Conservation (phyloP, 2,888 invertebrate genomes). For the Zhuqinia jingwanae region DNA sequence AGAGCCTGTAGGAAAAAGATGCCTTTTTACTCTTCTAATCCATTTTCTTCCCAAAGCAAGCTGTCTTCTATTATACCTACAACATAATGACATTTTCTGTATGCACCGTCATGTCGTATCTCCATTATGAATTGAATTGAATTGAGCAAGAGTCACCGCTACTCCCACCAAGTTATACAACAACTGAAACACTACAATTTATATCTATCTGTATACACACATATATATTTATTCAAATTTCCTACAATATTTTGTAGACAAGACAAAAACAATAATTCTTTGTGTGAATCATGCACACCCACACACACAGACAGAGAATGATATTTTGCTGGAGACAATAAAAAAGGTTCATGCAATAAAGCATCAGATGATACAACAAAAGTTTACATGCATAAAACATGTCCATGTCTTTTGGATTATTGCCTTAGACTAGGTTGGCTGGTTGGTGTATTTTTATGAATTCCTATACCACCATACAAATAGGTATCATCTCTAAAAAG, state of each 20-base stretch:
- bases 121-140: slow-evolving; percentile 19
- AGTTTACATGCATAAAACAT: slow-evolving; percentile 31
- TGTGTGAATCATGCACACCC: no score
- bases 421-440: not conserved
- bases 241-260: slow-evolving; percentile 13
- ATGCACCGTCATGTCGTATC: slow-evolving; percentile 24
- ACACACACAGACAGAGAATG: no score
- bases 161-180: no score
- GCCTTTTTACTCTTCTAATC: not conserved
- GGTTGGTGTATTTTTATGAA: not conserved
- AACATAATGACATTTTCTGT: slow-evolving; percentile 27
- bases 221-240: slow-evolving; percentile 6
- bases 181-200: no score
- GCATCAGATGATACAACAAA: slow-evolving; percentile 26
- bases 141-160: no score
- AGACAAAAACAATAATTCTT: no score
- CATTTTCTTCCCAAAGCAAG: not conserved
- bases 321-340: slow-evolving; percentile 47
- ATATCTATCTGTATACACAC: no score
- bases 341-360: slow-evolving; percentile 12
- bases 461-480: not conserved
- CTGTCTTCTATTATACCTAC: not conserved
- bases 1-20: no score
- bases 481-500: not conserved
- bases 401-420: slow-evolving; percentile 20